Percentiles rank a stretch among this genome's conserved stretches.
Conservation (phyloP, 1,140 invertebrate genomes). For the Rhopalosiphum padi region DNA sequence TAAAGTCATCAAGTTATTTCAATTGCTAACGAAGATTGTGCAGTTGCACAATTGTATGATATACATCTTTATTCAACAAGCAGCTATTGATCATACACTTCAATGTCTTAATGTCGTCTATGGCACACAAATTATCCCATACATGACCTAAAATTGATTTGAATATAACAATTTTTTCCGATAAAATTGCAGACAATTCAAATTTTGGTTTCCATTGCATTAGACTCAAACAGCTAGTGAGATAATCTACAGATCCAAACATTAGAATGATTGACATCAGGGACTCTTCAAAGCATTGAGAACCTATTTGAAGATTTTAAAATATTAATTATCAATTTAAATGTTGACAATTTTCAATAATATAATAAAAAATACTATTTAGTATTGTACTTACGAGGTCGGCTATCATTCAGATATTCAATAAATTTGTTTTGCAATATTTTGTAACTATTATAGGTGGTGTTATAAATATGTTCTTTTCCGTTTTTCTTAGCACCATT, state of each 20-base stretch:
- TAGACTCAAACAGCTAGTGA: background rate
- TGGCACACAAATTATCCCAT: slow-evolving; percentile 33
- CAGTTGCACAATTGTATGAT: background rate
- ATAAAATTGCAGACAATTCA: background rate
- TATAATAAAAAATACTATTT: background rate
- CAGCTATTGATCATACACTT: slow-evolving; percentile 30
- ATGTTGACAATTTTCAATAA: background rate
- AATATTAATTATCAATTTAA: background rate
- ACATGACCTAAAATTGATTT: slow-evolving; percentile 20
- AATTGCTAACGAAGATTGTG: background rate
- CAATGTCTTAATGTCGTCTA: background rate
- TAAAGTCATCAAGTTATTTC: background rate
- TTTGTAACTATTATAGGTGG: slow-evolving; percentile 8
- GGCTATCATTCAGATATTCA: slow-evolving; percentile 24
- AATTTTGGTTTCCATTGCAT: slow-evolving; percentile 42
- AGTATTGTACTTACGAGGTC: slow-evolving; percentile 30
- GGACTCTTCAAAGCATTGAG: slow-evolving; percentile 35
- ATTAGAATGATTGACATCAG: slow-evolving; percentile 16
- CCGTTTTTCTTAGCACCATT: background rate
- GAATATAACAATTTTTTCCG: background rate
- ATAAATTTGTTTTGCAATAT: slow-evolving; percentile 31
- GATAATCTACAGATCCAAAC: slow-evolving; percentile 43
- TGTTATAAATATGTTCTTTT: slow-evolving; percentile 45
- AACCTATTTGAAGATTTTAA: background rate
- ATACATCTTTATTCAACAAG: slow-evolving; percentile 20